Percentiles rank a stretch among this genome's conserved stretches.
phyloP scores from a whole-genome alignment of 2,113 vertebrate species.

The Brachirus orientalis region DNA sequence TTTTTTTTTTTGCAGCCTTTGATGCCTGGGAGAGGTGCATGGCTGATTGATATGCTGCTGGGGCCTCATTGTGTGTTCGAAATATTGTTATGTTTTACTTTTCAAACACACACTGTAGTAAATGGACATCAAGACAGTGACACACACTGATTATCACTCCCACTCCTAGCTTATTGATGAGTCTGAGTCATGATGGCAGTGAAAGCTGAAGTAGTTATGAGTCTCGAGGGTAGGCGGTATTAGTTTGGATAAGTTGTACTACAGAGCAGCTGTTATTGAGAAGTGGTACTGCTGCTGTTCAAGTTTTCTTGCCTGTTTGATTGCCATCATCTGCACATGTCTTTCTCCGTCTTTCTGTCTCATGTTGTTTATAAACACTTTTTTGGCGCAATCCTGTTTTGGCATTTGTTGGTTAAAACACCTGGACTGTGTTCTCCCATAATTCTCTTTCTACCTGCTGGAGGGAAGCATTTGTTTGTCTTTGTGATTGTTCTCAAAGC shows the following conservation, averaged over 20 bases:
- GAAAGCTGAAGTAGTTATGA: conserved; percentile 56
- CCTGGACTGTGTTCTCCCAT: conserved; percentile 56
- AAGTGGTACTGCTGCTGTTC: conserved; percentile 40
- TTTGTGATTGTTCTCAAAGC: conserved; percentile 62
- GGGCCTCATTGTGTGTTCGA: conserved; percentile 34
- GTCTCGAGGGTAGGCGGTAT: conserved; percentile 50
- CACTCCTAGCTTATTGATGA: conserved; percentile 56
- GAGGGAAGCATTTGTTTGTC: conserved; percentile 66
- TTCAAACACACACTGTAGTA: conserved; percentile 41
- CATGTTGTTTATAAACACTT: conserved; percentile 57
- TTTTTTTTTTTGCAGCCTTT: conserved; percentile 60
- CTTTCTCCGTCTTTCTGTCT: conserved; percentile 29
- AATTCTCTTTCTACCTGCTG: conserved; percentile 59
- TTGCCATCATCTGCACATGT: conserved; percentile 29
- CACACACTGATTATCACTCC: conserved; percentile 53
- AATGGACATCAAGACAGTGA: conserved; percentile 39
- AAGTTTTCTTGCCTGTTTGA: background rate
- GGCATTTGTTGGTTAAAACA: conserved; percentile 62
- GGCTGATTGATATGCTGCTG: conserved; percentile 64
- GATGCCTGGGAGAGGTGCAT: conserved; percentile 61
- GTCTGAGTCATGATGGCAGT: conserved; percentile 50
- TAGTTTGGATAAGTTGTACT: conserved; percentile 54
- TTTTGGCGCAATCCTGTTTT: conserved; percentile 54
- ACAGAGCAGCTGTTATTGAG: conserved; percentile 61
- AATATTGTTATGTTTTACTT: conserved; percentile 43